Evolutionary conservation across 2,888 invertebrate species (phyloP).

Genomic region (Zhuqinia jingwanae): DNA sequence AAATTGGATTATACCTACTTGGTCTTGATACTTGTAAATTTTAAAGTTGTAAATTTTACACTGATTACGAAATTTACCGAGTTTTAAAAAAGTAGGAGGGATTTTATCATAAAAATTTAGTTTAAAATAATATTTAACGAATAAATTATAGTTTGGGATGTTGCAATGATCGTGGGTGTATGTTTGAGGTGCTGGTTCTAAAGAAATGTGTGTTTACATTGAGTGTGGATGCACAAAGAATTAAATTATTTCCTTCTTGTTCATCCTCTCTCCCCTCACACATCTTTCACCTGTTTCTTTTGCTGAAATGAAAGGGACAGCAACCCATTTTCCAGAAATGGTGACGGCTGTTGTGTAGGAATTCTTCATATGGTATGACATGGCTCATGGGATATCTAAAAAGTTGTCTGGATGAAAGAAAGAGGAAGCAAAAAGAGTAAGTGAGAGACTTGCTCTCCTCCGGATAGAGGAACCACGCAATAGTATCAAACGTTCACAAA

Average conservation of each 20-base stretch:
- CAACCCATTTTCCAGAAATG: conserved; percentile 46
- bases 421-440: conserved; percentile 13
- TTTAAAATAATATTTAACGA: no score
- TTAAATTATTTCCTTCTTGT: conserved; percentile 28
- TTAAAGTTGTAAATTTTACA: no score
- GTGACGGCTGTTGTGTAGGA: conserved; percentile 50
- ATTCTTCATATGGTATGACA: conserved; percentile 30
- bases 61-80: no score
- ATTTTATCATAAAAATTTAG: no score
- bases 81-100: no score
- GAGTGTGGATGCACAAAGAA: background rate
- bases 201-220: background rate
- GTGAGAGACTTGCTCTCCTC: conserved; percentile 1
- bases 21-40: no score
- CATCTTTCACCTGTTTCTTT: no score
- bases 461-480: conserved; percentile 4
- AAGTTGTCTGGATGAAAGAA: conserved; percentile 24
- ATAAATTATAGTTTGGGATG: no score
- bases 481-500: background rate
- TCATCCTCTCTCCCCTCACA: conserved; percentile 15
- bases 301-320: conserved; percentile 43
- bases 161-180: no score
- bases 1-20: no score
- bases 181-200: no score
- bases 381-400: conserved; percentile 34